Evolutionary conservation across 2,888 invertebrate species (phyloP), one percentile per base, ranked within the genome.

Genomic region (Globia sparganii): DNA sequence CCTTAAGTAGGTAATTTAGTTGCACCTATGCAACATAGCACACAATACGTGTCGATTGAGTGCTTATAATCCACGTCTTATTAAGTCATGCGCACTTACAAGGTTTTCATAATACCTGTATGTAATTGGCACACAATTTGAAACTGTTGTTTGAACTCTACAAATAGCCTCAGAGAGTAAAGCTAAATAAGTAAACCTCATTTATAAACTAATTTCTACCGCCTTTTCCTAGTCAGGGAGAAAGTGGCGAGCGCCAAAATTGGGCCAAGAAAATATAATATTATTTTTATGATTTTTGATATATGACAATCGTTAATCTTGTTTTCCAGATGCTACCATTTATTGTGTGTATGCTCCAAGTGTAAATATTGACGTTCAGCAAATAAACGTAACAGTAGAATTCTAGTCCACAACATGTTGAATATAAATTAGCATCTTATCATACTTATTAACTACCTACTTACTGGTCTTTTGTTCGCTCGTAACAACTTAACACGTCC

Each of bases 361-460:
- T 72, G 46, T 72, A 71, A 75, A 81, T 68, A 77, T 81, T 81
- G 61, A 71, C 46, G 40, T 25, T 18, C 34, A 49, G 37, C 56
- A 81, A 77, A 84, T 84, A 84, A 72, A 72, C 46, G 77, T 80
- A 77, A 77, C 56, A 72, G 74, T 70, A 72, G 74, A 81, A 75
- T 78, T 83, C 76, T 86, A 84, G 81, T 84, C 78, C 75, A 84
- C 72, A 70, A 72, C 64, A 78, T 65, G 77, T 83, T 76, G 76
- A 73, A 77, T 75, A 83, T 62, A 58, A 86, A 86, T 86, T 81
- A 85, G 78, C 86, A 81, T 78, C 80, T 86, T 78, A 80, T 86
- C 78, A 85, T 77, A 75, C 74, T 86, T 81, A 86, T 77, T 71
- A 72, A 71, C 75, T 79, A 72, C 73, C 75, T 79, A 72, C 66